phyloP scores from a whole-genome alignment of 1,140 invertebrate species.

The Pachyrhynchus sulphureomaculatus region DNA sequence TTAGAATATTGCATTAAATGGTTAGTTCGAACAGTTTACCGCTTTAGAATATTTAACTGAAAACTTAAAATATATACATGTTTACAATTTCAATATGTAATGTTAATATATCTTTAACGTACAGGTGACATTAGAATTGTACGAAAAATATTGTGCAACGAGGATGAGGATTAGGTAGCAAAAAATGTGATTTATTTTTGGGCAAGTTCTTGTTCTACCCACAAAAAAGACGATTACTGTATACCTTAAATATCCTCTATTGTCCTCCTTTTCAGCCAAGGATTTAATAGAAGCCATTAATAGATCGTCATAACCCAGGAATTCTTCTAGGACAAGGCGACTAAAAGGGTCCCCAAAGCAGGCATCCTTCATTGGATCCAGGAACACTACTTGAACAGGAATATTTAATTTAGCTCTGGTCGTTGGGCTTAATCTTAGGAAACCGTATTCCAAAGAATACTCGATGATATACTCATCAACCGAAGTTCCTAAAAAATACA shows the following conservation, averaged over 20 bases:
- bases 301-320: slow-evolving; percentile 95
- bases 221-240: too few species aligned
- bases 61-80: too few species aligned
- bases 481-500: slow-evolving; percentile 47
- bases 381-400: slow-evolving; percentile 86
- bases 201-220: too few species aligned
- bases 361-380: slow-evolving; percentile 83
- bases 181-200: too few species aligned
- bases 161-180: too few species aligned
- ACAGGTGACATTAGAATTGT: too few species aligned
- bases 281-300: slow-evolving; percentile 95
- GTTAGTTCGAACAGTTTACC: too few species aligned
- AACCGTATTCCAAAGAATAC: slow-evolving; percentile 96
- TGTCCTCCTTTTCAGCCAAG: slow-evolving; percentile 92
- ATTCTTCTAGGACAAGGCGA: slow-evolving; percentile 85
- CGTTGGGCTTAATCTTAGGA: slow-evolving; percentile 83
- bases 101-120: too few species aligned
- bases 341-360: slow-evolving; percentile 95
- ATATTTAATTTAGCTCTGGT: slow-evolving; percentile 85
- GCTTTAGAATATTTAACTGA: too few species aligned
- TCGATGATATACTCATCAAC: slow-evolving; percentile 96
- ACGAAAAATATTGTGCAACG: too few species aligned
- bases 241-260: slow-evolving; percentile 91
- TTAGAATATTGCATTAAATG: too few species aligned
- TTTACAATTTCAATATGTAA: too few species aligned